A percentile compares a stretch with the other conserved stretches of the same genome.
Evolutionary conservation across 1,140 invertebrate genomes (phyloP).

Genomic region (Rhopalosiphum maidis): DNA sequence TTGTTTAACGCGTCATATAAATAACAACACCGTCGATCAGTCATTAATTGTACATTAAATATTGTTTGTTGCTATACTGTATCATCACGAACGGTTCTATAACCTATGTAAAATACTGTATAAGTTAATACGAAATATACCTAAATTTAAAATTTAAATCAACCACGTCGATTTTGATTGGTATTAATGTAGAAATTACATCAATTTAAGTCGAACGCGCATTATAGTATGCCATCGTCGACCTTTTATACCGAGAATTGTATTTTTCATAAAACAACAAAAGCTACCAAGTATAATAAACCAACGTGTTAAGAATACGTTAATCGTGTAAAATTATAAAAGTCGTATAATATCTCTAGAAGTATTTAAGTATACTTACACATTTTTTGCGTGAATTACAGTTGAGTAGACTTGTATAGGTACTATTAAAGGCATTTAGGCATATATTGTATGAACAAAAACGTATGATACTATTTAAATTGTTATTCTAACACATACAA

Average conservation of each 20-base stretch:
- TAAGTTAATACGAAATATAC: not conserved
- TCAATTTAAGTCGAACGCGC: not conserved
- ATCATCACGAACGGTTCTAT: not conserved
- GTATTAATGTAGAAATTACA: not conserved
- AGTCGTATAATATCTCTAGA: not conserved
- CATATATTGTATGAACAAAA: not conserved
- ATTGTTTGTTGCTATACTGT: not conserved
- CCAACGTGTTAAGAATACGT: not conserved
- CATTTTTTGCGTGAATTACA: not conserved
- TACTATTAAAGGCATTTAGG: not conserved
- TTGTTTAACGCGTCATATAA: not conserved
- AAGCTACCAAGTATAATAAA: not conserved
- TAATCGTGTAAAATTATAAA: not conserved
- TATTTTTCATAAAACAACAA: not conserved
- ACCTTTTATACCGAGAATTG: not conserved
- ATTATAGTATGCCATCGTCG: not conserved
- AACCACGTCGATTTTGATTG: not conserved
- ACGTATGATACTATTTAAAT: not conserved
- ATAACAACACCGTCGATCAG: not conserved
- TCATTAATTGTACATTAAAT: not conserved
- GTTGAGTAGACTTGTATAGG: not conserved
- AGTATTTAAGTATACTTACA: not conserved
- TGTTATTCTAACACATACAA: not conserved
- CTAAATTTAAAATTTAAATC: not conserved
- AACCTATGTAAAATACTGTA: not conserved